phyloP scores from a whole-genome alignment of 2,888 invertebrate genomes.

The Cephus runcator region DNA sequence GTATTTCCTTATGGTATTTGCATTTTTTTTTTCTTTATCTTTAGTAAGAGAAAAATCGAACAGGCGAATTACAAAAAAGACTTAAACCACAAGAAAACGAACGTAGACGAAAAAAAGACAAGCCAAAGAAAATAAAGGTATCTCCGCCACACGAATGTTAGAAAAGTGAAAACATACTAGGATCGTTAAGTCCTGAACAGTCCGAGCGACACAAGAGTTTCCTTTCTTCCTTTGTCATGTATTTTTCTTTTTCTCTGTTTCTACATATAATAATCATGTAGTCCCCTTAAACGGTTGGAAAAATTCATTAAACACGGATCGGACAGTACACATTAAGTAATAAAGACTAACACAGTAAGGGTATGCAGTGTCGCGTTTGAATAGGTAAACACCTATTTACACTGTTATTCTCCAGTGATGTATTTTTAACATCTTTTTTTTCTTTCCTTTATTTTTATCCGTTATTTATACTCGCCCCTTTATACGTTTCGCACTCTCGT shows the following conservation, averaged over 20 bases:
- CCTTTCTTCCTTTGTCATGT: background rate
- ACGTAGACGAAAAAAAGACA: background rate
- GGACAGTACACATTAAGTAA: slow-evolving; percentile 28
- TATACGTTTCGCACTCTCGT: background rate
- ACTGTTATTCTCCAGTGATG: background rate
- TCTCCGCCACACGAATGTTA: background rate
- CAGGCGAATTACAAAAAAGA: slow-evolving; percentile 12
- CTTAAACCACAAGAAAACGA: slow-evolving; percentile 24
- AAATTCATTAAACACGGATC: background rate
- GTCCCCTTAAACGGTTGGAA: background rate
- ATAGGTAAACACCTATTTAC: background rate
- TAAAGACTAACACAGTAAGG: slow-evolving; percentile 42
- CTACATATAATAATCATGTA: background rate
- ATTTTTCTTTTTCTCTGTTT: background rate
- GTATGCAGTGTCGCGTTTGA: slow-evolving; percentile 6
- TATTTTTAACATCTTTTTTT: background rate
- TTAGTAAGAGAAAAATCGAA: slow-evolving; percentile 13
- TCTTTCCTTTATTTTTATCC: background rate
- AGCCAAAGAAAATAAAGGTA: background rate
- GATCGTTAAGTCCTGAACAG: background rate
- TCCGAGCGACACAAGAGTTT: background rate
- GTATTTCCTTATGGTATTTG: slow-evolving; percentile 2
- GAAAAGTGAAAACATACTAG: background rate
- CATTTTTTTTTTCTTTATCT: background rate
- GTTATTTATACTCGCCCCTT: background rate